Base-by-base conservation (phyloP, 2,797 vertebrate species). In the Peromyscus nudipes region DNA sequence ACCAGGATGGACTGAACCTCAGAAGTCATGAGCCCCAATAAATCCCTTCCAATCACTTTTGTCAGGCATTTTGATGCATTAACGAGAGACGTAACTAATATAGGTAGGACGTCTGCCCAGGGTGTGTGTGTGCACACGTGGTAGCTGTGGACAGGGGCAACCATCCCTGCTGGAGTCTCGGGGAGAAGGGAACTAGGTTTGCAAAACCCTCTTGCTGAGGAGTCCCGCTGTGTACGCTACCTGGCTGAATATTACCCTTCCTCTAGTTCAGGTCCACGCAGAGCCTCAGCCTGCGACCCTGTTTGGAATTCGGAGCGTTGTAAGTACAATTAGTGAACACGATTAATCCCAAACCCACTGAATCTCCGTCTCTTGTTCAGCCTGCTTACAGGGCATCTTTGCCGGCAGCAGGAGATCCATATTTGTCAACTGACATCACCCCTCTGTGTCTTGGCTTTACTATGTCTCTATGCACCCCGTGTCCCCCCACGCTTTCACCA, bases 351-450 rank as follows among this genome's bases (percentile, higher is more conserved):
- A 57, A 27, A 87, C 14, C 49, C n/a, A 31, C 5, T 21, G 55
- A 4, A 1, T 16, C 34, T 31, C 76, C 4, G 1, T 57, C 37
- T 31, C 4, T 14, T 60, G 23, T 5, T 21, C 27, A 9, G 4
- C 9, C n/a, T 14, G 49, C 34, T 0, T 6, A 6, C 13, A 25
- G 0, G 8, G 17, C 0, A 1, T 34, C 60, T 88, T 34, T 1
- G 21, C 0, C 17, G 23, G 19, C 0, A 46, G 43, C 7, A 46
- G 43, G 43, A 46, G 43, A 46, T 46, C 43, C 6, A 6, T 46
- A 46, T 46, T 46, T 46, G 29, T 14, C 21, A 43, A 49, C 2
- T 19, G 37, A 37, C 34, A 11, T 52, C 12, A 31, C 11, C 40
- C 55, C 1, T 19, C 9, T 29, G 2, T 34, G n/a, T 40, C 55